phyloP scores from a whole-genome alignment of 2,888 invertebrate species.

The Acleris cristana region DNA sequence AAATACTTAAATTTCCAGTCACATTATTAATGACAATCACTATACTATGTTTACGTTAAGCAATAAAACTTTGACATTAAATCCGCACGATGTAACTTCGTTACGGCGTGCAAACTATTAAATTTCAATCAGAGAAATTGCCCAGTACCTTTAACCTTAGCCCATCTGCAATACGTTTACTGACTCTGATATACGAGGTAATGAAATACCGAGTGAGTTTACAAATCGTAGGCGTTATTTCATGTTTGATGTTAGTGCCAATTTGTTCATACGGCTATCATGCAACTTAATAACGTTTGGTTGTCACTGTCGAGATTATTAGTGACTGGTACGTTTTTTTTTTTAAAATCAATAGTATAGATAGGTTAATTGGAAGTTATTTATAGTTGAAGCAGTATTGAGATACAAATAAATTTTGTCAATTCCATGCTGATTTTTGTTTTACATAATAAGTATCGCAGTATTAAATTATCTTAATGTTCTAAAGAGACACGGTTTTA shows the following conservation, averaged over 20 bases:
- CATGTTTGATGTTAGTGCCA: neutral
- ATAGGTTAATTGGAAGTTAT: too few relatives aligned
- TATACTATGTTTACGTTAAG: neutral
- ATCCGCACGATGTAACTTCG: slow-evolving; percentile 53
- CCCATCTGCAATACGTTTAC: slow-evolving; percentile 38
- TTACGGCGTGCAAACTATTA: slow-evolving; percentile 58
- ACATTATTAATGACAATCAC: too few relatives aligned
- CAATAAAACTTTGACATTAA: slow-evolving; percentile 28
- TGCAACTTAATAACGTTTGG: neutral
- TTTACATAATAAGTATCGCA: too few relatives aligned
- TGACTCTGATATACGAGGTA: slow-evolving; percentile 64
- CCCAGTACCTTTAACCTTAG: slow-evolving; percentile 43
- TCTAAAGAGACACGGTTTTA: too few relatives aligned
- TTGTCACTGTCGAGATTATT: too few relatives aligned
- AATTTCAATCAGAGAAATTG: slow-evolving; percentile 74
- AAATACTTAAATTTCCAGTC: too few relatives aligned
- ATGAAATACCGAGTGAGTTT: slow-evolving; percentile 56
- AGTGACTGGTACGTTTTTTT: too few relatives aligned
- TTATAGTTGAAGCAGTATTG: too few relatives aligned
- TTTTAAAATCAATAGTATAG: too few relatives aligned
- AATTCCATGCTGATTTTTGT: too few relatives aligned
- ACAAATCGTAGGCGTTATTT: slow-evolving; percentile 50
- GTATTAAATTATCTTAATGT: too few relatives aligned
- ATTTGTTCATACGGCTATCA: neutral
- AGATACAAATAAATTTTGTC: too few relatives aligned